Percentiles rank a stretch among this genome's conserved stretches.
Conservation (phyloP, 2,888 invertebrate species). For the Prosapia bicincta region DNA sequence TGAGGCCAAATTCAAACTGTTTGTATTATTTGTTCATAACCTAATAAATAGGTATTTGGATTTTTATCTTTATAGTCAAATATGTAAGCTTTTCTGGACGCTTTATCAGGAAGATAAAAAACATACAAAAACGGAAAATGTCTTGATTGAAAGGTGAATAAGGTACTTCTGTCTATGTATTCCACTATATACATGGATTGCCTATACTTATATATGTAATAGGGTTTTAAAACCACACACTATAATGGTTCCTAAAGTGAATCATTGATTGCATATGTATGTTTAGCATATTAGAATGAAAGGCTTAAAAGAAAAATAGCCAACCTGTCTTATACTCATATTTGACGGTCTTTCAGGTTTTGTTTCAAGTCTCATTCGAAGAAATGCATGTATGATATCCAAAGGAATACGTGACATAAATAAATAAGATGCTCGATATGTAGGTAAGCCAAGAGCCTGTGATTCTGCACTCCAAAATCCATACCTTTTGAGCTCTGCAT, state of each 20-base stretch:
- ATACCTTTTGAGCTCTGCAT: constrained; percentile 57
- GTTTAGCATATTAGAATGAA: neutral
- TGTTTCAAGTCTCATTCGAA: constrained; percentile 78
- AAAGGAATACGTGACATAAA: constrained; percentile 82
- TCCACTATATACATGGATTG: too few species aligned
- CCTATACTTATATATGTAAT: too few species aligned
- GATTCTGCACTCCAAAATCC: constrained; percentile 78
- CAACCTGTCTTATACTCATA: constrained; percentile 77
- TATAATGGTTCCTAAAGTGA: neutral
- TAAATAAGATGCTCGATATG: constrained; percentile 78
- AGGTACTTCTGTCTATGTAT: too few species aligned
- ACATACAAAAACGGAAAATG: too few species aligned
- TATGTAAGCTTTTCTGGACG: too few species aligned
- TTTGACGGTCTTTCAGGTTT: constrained; percentile 80
- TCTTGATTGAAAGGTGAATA: too few species aligned
- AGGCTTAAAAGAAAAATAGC: neutral
- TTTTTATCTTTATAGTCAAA: too few species aligned
- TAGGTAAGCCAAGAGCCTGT: constrained; percentile 73
- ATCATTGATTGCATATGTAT: neutral
- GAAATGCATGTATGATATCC: constrained; percentile 90
- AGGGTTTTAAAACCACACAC: too few species aligned
- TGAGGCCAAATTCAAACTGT: too few species aligned
- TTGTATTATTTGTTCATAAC: too few species aligned
- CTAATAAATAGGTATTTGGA: too few species aligned
- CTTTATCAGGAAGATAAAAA: too few species aligned